phyloP scores from a whole-genome alignment of 2,113 vertebrate species.

The Bos taurus region ARS-UCD2.0 NC_037342.1:4119501-4120000 shows the following conservation, averaged over 20 bases:
- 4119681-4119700: background rate
- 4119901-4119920: background rate
- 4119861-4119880: background rate
- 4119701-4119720: background rate
- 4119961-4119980: background rate
- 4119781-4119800: background rate
- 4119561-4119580: background rate
- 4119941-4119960: background rate
- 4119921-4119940: background rate
- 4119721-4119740: background rate
- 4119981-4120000: background rate
- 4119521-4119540: background rate
- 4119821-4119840: background rate
- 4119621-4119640: background rate
- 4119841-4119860: background rate
- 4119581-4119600: background rate
- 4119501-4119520: background rate
- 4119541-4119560: background rate
- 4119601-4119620: background rate
- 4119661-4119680: background rate
- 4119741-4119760: background rate
- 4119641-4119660: background rate
- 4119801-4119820: background rate
- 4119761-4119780: background rate
- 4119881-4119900: background rate